Evolutionary conservation across 2,113 vertebrate species (phyloP).

Genomic region (Micromys minutus): DNA sequence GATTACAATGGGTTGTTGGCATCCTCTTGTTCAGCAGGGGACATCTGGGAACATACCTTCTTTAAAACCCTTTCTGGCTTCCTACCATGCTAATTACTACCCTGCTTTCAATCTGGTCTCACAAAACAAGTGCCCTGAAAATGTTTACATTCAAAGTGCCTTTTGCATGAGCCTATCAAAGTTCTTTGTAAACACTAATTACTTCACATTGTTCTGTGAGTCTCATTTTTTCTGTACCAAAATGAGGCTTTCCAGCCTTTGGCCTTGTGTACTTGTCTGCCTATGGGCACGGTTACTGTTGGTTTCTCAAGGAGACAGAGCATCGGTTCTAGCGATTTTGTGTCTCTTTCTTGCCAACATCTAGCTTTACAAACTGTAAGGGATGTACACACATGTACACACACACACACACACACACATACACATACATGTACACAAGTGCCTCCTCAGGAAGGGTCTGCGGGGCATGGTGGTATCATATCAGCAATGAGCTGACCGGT

Average conservation of each 20-base stretch:
- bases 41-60: conserved; percentile 24
- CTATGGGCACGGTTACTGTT: background rate
- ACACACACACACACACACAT: background rate
- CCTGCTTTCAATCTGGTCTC: conserved; percentile 23
- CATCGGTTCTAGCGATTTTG: background rate
- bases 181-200: conserved; percentile 39
- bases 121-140: conserved; percentile 11
- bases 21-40: background rate
- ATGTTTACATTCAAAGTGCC: conserved; percentile 23
- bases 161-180: conserved; percentile 27
- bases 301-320: background rate
- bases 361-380: background rate
- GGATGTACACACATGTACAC: background rate
- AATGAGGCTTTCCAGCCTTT: conserved; percentile 9
- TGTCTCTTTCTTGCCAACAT: background rate
- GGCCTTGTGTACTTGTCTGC: background rate
- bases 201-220: conserved; percentile 27
- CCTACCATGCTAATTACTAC: conserved; percentile 13
- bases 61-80: conserved; percentile 22
- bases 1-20: background rate
- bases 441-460: background rate
- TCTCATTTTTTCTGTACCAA: conserved; percentile 37
- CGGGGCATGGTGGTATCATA: background rate
- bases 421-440: background rate
- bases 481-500: background rate